Conservation (phyloP, 2,113 vertebrate species). For the Callospermophilus lateralis region DNA sequence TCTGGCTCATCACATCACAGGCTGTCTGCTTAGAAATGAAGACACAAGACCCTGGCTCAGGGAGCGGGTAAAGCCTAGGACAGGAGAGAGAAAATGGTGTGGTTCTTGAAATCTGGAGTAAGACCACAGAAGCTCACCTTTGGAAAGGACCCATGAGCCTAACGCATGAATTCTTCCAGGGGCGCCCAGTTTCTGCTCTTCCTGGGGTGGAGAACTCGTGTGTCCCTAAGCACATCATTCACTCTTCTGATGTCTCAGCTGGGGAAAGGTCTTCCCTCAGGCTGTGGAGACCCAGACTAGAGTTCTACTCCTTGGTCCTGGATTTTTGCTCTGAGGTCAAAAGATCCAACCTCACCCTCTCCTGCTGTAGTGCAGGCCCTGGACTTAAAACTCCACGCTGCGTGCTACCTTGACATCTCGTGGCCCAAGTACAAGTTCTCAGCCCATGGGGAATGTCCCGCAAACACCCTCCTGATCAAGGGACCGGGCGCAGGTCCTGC, state of each 20-base stretch:
- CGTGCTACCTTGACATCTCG: neutral
- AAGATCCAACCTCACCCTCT: neutral
- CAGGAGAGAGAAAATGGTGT: neutral
- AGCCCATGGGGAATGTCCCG: neutral
- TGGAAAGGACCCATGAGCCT: neutral
- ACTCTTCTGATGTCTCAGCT: neutral
- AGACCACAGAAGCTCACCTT: neutral
- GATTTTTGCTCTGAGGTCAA: neutral
- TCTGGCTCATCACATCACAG: neutral
- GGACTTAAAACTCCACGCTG: neutral
- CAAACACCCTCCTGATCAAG: neutral
- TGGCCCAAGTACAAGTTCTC: neutral
- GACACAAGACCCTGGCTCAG: neutral
- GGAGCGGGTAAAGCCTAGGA: neutral
- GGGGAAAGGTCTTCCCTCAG: neutral
- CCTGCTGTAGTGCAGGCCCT: neutral
- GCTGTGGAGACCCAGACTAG: neutral
- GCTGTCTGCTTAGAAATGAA: neutral
- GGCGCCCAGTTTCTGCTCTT: neutral
- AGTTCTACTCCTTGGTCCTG: neutral
- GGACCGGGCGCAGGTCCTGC: neutral
- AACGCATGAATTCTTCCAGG: neutral
- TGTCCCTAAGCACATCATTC: fast-evolving
- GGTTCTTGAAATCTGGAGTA: neutral
- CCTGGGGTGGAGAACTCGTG: neutral